Base-by-base conservation (phyloP, 1,140 invertebrate genomes). In the Venustaconcha ellipsiformis region DNA sequence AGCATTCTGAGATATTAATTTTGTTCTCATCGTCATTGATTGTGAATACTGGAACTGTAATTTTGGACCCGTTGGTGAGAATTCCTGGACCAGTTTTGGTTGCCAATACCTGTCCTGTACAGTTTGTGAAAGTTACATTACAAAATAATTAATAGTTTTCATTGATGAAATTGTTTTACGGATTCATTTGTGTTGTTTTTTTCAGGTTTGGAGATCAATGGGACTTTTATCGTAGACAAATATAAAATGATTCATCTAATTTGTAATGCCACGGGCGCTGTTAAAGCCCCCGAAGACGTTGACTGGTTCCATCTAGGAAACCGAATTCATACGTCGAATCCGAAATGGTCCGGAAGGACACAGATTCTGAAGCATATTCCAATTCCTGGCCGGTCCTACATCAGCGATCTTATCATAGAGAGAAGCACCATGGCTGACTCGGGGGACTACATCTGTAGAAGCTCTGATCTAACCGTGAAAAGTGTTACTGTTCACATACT, bases 291-390 rank as follows among this genome's bases (percentile, higher is more conserved):
- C 6, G 67, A 70, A 14, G 74, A 66, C 37, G 59, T 76, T 1
- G 74, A 76, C 59, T 76, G 74, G 74, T 76, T 70, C 68, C 70
- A 70, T 48, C 26, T 70, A 20, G 74, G 74, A 58, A 18, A 70
- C n/a, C n/a, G 60, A 65, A 76, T 76, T 14, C 14, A 63, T 11
- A 64, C 60, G n/a, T 26, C 30, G 17, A n/a, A 58, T 18, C 55
- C 74, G 14, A 23, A 18, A 14, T 76, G 67, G 74, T 20, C 11
- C 12, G 74, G 58, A 17, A 30, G 67, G 56, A 70, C 58, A 58
- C 14, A 57, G 18, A 69, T 76, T 57, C n/a, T 76, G n/a, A 18
- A 55, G 14, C n/a, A 66, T n/a, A 69, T 18, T 14, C 37, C n/a
- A 55, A 15, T 66, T 20, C 15, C 64, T n/a, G 67, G 62, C 37